phyloP scores from a whole-genome alignment of 2,888 invertebrate genomes.

The Spialia ferax region DNA sequence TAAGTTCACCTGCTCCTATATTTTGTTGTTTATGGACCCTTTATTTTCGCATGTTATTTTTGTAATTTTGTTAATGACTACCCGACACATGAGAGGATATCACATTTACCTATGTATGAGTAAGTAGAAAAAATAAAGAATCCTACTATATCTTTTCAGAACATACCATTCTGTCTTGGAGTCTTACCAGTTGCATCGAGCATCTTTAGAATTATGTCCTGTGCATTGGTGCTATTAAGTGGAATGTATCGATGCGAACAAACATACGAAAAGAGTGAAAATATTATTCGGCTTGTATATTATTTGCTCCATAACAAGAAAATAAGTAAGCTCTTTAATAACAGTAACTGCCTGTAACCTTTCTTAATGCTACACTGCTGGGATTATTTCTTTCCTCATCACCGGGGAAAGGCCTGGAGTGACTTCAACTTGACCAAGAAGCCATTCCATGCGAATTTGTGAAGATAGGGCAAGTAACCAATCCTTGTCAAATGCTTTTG shows the following conservation, averaged over 20 bases:
- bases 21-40: not conserved
- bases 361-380: too few relatives aligned
- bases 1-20: not conserved
- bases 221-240: not conserved
- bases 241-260: constrained; percentile 12
- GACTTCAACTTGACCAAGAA: too few relatives aligned
- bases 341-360: not conserved
- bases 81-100: too few relatives aligned
- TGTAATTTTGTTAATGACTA: too few relatives aligned
- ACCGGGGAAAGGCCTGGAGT: too few relatives aligned
- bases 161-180: not conserved
- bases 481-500: too few relatives aligned
- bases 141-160: not conserved
- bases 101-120: too few relatives aligned
- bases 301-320: constrained; percentile 12
- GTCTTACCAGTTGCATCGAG: constrained; percentile 5
- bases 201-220: constrained; percentile 9
- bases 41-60: too few relatives aligned
- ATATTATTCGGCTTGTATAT: constrained; percentile 9
- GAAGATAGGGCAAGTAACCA: too few relatives aligned
- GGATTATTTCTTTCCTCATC: too few relatives aligned
- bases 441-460: too few relatives aligned
- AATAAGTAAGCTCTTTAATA: constrained; percentile 5
- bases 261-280: not conserved
- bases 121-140: too few relatives aligned